Base-by-base conservation (phyloP, 2,888 invertebrate genomes). In the Lydus trimaculatus region DNA sequence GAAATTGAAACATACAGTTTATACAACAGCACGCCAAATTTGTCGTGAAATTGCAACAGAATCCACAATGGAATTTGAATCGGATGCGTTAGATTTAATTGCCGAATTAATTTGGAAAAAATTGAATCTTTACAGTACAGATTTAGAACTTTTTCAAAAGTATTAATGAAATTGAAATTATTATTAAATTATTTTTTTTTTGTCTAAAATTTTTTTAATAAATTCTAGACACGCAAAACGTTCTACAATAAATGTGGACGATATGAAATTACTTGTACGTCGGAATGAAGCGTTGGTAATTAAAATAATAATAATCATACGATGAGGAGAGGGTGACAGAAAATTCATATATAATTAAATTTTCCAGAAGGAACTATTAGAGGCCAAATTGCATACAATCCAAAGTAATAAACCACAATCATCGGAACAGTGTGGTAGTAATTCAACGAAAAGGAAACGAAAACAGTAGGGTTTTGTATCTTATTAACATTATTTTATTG, bases 91-190 rank as follows among this genome's bases (percentile, higher is more conserved):
- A 73, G 90, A 90, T 72, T 82, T 90, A 13, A 87, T 91, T 61
- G 85, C 89, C 0, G 91, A 91, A 80, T 80, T 91, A 5, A 84
- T 88, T 17, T 89, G 87, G 83, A 88, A 87, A 80, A 91, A 91
- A 81, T 76, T 89, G 59, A 79, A 84, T 28, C 76, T 87, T 0
- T 90, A 89, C 79, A 88, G 87, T 4, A 74, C 83, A 15, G 91
- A 91, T 83, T 85, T 91, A 71, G 91, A 91, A 83, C 87, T 88
- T 39, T 91, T 91, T 85, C 88, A 90, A 17, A 91, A 89, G 91
- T 91, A 85, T 79, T 84, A 76, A 52, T 58, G 0, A 7, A 17
- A 43, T 43, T 13, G 13, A 36, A 15, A 36, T n/a, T n/a, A 36
- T 36, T 36, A 3, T 1, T 43, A 43, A 25, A 25, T 31, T 33